Base-by-base conservation (phyloP, 2,797 vertebrate species). In the Micromesistius poutassou region DNA sequence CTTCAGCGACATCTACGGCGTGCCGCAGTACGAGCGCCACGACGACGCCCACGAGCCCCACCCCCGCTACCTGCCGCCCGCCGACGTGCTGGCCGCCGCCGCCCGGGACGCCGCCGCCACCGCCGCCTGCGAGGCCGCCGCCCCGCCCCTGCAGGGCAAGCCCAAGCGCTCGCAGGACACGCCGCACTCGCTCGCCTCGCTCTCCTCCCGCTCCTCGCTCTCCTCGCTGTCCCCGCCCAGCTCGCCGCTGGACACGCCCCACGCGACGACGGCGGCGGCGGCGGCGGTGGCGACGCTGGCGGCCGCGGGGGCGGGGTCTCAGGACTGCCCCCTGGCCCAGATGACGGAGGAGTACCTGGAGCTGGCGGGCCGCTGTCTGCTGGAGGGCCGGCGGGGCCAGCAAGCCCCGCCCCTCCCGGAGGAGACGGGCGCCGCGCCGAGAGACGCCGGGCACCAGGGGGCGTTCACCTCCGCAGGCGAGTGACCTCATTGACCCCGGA, bases 1-100 rank as follows among this genome's bases (percentile, higher is more conserved):
- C 87, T 99, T 99, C 89, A 98, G 94, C 0, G 98, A 99, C 93
- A 99, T 99, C 93, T 99, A 99, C 0, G 98, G 98, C 36, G 87
- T 97, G 30, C 97, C 98, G 0, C 97, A 97, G 86, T 98, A 97
- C 0, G 98, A 99, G 74, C 96, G 96, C 9, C 91, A 94, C 0
- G 97, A 98, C 0, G 84, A 95, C n/a, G 94, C 95, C 28, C 91
- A 93, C 0, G 94, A 97, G 72, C 90, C 96, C 30, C 95, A 96
- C 75, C 87, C 96, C n/a, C 96, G 96, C 87, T 98, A 96, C 80
- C 93, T 96, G 13, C 87, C 95, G 79, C 94, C 96, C 22, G 92
- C 93, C 0, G 97, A 98, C 86, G 86, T 93, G 0, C 82, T 93
- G 75, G 91, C 91, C 76, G 91, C 91, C 0, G 91, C 91, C 76